Conservation (phyloP, 2,888 invertebrate species). For the Eurois occulta region DNA sequence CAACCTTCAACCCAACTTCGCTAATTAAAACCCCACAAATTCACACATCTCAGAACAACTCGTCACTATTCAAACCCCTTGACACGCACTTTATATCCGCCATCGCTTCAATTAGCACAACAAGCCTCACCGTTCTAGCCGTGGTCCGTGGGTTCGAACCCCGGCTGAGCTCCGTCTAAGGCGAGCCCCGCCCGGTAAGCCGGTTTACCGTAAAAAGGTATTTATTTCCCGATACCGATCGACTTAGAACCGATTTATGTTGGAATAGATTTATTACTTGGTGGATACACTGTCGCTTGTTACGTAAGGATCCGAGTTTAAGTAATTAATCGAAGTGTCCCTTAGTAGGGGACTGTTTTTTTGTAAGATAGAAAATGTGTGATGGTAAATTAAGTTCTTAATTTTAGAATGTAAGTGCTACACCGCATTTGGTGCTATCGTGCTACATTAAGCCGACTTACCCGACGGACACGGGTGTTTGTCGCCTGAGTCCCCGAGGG, state of each 20-base stretch:
- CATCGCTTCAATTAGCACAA: constrained; percentile 40
- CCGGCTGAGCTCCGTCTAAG: constrained; percentile 30
- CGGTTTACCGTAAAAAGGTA: constrained; percentile 60
- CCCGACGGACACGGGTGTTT: background rate
- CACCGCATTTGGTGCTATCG: too few relatives aligned
- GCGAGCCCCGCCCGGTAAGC: constrained; percentile 42
- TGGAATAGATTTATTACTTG: constrained; percentile 47
- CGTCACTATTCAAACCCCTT: background rate
- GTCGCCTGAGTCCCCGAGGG: background rate
- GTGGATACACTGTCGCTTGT: constrained; percentile 26
- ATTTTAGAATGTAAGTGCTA: background rate
- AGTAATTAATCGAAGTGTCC: background rate
- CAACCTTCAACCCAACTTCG: background rate
- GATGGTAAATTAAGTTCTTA: background rate
- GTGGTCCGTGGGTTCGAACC: constrained; percentile 23
- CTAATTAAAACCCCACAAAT: background rate
- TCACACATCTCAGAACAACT: background rate
- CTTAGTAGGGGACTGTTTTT: background rate
- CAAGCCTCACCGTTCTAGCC: constrained; percentile 18
- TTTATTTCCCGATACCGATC: constrained; percentile 66
- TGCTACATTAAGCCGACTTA: background rate
- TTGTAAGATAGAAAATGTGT: background rate
- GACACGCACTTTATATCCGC: background rate
- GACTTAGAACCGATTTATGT: constrained; percentile 59
- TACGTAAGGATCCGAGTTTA: constrained; percentile 28